Percentiles rank a stretch among this genome's conserved stretches.
phyloP scores from a whole-genome alignment of 1,140 invertebrate species.

The Diprion similis region DNA sequence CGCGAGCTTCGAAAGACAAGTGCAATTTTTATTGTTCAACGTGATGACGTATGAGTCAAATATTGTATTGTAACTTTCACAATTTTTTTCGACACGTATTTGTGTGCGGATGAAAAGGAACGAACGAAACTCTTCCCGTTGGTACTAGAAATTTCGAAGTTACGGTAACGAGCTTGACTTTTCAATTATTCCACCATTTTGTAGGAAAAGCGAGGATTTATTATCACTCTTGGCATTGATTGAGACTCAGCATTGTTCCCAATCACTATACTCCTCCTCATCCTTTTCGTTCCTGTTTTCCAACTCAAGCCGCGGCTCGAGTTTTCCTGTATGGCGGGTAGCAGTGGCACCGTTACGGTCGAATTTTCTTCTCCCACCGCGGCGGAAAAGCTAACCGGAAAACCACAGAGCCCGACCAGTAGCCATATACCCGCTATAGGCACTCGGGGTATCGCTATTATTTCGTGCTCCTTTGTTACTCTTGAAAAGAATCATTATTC shows the following conservation, averaged over 20 bases:
- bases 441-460: background rate
- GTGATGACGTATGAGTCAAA: too few species aligned
- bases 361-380: too few species aligned
- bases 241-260: too few species aligned
- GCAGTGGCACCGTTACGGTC: too few species aligned
- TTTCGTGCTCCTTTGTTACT: conserved; percentile 5
- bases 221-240: background rate
- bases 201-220: background rate
- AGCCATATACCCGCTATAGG: background rate
- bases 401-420: background rate
- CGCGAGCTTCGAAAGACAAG: too few species aligned
- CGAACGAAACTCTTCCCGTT: too few species aligned
- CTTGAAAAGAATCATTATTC: conserved; percentile 6
- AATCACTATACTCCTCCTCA: too few species aligned
- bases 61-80: too few species aligned
- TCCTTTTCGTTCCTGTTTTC: background rate
- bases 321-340: background rate
- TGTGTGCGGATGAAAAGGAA: too few species aligned
- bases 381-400: background rate
- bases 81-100: too few species aligned
- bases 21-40: too few species aligned
- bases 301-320: background rate
- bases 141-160: too few species aligned
- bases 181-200: background rate
- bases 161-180: background rate